phyloP scores from a whole-genome alignment of 2,888 invertebrate genomes.

The Philhelius pedissequus region DNA sequence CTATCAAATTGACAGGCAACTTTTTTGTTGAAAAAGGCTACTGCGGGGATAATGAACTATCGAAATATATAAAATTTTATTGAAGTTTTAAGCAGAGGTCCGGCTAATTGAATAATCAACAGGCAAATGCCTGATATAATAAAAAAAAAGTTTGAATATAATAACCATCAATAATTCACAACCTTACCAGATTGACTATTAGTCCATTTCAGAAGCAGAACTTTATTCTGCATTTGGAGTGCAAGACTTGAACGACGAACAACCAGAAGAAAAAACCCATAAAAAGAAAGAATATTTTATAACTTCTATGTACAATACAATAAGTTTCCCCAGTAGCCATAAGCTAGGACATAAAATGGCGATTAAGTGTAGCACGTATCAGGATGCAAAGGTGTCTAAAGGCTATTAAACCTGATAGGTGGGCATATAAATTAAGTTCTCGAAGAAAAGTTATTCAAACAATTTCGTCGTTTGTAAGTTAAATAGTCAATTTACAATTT shows the following conservation, averaged over 20 bases:
- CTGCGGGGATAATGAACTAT: no score
- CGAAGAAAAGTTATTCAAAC: neutral
- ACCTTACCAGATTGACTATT: neutral
- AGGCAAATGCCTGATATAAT: no score
- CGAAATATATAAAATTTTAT: no score
- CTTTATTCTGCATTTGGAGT: neutral
- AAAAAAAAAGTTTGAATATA: no score
- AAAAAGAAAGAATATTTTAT: neutral
- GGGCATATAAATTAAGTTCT: neutral
- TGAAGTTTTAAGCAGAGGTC: no score
- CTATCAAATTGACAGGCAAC: no score
- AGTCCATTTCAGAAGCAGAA: neutral
- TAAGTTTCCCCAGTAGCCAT: neutral
- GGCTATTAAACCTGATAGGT: neutral
- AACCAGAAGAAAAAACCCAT: neutral
- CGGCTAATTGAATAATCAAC: no score
- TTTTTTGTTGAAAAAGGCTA: no score
- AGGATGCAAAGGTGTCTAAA: neutral
- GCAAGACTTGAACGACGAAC: neutral
- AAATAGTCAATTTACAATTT: neutral
- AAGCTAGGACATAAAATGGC: neutral
- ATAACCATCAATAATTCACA: neutral
- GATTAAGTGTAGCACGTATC: neutral
- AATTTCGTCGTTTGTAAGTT: neutral
- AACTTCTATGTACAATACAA: no score